phyloP scores from a whole-genome alignment of 2,888 invertebrate genomes.

The Metalampra italica region DNA sequence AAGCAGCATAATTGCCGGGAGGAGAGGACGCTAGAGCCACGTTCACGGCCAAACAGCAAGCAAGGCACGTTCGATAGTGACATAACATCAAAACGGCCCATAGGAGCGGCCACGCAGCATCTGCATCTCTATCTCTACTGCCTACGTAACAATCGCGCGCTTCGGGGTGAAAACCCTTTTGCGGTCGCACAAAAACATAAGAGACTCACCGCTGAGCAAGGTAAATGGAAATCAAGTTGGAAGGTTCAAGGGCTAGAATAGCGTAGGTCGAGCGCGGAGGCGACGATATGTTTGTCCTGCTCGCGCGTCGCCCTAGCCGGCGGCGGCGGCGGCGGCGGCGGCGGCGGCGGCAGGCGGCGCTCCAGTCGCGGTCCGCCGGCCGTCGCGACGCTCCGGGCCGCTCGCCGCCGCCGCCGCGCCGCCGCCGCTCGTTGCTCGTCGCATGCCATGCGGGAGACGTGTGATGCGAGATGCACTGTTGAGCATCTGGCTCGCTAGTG shows the following conservation, averaged over 20 bases:
- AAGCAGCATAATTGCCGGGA: constrained; percentile 35
- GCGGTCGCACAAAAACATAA: constrained; percentile 61
- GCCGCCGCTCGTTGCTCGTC: constrained; percentile 56
- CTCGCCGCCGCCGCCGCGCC: constrained; percentile 59
- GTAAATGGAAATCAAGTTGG: constrained; percentile 63
- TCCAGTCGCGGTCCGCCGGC: constrained; percentile 78
- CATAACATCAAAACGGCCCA: constrained; percentile 65
- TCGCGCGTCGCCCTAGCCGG: constrained; percentile 73
- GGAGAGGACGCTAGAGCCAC: constrained; percentile 50
- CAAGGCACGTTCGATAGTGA: constrained; percentile 68
- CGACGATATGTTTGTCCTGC: constrained; percentile 58
- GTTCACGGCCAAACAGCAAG: constrained; percentile 69
- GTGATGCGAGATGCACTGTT: constrained; percentile 55
- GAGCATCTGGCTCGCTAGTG: constrained; percentile 34
- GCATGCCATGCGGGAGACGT: constrained; percentile 46
- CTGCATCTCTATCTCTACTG: constrained; percentile 72
- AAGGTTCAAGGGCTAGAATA: constrained; percentile 74
- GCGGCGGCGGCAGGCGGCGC: constrained; percentile 55
- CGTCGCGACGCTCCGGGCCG: constrained; percentile 76
- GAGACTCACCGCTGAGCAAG: constrained; percentile 47
- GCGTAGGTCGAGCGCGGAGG: constrained; percentile 47
- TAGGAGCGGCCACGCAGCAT: constrained; percentile 68
- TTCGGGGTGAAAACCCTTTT: constrained; percentile 72
- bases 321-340: constrained; percentile 56
- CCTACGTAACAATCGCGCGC: constrained; percentile 61